These are phyloP conservation scores for Eurois occulta DNA, from an alignment of 2,888 invertebrate genomes.

Conservation along the genomic window DNA sequence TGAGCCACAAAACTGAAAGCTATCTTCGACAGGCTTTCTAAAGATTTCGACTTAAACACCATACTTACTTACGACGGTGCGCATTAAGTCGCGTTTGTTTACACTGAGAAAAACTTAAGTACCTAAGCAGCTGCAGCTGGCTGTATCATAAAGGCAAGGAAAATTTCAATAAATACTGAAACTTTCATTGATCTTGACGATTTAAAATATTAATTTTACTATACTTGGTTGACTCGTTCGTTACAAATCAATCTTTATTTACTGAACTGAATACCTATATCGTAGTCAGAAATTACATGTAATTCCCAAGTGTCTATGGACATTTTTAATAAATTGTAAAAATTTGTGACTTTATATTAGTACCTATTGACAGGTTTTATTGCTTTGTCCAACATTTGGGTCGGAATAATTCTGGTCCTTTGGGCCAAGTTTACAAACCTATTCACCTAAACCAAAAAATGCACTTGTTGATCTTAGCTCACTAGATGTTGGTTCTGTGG, in stretches of 20 bases:
- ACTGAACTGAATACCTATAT: background rate
- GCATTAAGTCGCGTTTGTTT: constrained; percentile 33
- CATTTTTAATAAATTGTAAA: background rate
- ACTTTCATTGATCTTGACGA: background rate
- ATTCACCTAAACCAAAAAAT: background rate
- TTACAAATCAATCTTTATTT: background rate
- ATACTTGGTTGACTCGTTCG: background rate
- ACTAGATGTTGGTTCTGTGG: background rate
- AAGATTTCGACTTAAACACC: constrained; percentile 64
- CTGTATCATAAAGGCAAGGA: background rate
- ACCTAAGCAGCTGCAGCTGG: background rate
- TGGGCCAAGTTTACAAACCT: background rate
- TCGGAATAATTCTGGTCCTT: background rate
- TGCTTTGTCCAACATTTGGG: background rate
- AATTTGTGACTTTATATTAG: background rate
- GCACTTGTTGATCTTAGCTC: background rate
- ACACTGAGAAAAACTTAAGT: constrained; percentile 10
- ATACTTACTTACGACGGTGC: constrained; percentile 37
- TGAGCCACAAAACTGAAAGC: constrained; percentile 50
- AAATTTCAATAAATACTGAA: background rate
- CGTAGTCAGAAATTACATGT: background rate
- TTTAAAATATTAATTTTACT: background rate
- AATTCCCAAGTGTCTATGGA: background rate
- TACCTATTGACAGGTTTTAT: background rate
- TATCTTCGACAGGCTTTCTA: constrained; percentile 66